These are phyloP conservation scores for Centropus unirufus DNA, from an alignment of 2,113 vertebrate species.

Conservation along the genomic window DNA sequence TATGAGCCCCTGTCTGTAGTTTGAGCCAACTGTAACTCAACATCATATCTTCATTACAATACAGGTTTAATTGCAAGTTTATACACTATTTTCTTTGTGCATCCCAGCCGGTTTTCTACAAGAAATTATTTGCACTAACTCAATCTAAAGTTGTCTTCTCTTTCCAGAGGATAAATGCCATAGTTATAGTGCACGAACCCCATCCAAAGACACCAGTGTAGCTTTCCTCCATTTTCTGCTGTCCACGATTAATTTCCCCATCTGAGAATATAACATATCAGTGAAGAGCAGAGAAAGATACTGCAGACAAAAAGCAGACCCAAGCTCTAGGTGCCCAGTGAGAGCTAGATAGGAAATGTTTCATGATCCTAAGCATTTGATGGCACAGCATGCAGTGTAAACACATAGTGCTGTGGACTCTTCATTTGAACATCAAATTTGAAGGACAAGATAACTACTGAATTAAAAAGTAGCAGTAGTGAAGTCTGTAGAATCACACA, in stretches of 20 bases:
- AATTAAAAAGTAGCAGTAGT: neutral
- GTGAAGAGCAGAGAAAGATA: neutral
- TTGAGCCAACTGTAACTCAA: neutral
- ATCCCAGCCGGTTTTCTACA: neutral
- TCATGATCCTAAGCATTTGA: neutral
- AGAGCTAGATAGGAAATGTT: neutral
- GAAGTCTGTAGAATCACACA: neutral
- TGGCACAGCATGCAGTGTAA: neutral
- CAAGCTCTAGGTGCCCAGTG: neutral
- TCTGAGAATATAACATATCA: neutral
- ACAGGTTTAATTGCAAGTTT: neutral
- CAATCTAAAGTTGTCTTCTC: neutral
- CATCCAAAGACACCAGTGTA: neutral
- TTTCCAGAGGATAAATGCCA: neutral
- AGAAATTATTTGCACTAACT: fast-evolving
- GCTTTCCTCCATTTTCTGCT: neutral
- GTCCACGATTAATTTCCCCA: fast-evolving
- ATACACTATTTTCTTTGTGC: neutral
- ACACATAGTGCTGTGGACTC: fast-evolving
- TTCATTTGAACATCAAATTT: neutral
- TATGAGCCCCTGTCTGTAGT: neutral
- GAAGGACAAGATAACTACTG: neutral
- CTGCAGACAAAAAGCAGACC: fast-evolving
- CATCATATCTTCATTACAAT: neutral
- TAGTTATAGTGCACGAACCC: neutral